Evolutionary conservation across 2,797 vertebrate species (phyloP).

Genomic region (Pogoniulus pusillus): DNA sequence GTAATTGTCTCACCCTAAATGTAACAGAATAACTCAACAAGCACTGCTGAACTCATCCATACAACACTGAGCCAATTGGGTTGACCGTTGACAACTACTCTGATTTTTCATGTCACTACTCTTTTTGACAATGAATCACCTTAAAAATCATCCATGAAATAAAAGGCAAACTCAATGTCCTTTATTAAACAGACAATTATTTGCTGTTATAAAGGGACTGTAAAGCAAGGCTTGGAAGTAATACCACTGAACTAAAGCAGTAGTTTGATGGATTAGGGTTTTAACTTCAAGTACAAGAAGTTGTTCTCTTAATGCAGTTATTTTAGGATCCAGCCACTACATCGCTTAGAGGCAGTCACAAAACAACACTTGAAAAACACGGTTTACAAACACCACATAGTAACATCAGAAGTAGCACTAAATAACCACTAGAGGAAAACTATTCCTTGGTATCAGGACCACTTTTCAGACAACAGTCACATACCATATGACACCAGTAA

Average conservation of each 20-base stretch:
- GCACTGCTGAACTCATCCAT: neutral
- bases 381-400: neutral
- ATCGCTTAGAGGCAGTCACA: neutral
- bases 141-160: neutral
- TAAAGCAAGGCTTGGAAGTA: neutral
- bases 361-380: neutral
- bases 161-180: neutral
- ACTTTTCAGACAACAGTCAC: neutral
- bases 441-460: neutral
- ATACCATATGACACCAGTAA: neutral
- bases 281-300: neutral
- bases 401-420: neutral
- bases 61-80: neutral
- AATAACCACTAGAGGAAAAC: neutral
- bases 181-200: neutral
- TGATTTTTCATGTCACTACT: neutral
- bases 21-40: neutral
- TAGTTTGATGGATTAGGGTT: neutral
- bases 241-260: neutral
- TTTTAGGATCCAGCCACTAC: neutral
- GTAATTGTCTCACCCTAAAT: neutral
- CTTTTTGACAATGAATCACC: neutral
- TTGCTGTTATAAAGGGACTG: neutral
- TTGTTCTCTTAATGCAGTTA: neutral
- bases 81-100: neutral